Conservation (phyloP, 2,797 vertebrate species). For the Corythornis leucogaster region DNA sequence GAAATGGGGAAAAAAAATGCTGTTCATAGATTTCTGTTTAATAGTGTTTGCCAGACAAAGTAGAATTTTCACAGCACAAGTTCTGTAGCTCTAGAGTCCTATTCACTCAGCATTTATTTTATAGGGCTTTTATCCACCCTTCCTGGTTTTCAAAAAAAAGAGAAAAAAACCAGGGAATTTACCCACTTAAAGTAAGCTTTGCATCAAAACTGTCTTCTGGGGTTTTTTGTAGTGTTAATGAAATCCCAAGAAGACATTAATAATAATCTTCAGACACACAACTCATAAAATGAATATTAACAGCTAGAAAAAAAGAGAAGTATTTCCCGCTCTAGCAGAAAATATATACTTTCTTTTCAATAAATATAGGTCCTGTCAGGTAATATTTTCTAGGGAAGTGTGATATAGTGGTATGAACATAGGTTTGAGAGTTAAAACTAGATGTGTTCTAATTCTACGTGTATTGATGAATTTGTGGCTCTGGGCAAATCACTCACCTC, state of each 20-base stretch:
- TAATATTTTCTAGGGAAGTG: background rate
- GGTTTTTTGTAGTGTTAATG: slow-evolving; percentile 71
- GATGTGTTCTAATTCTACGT: background rate
- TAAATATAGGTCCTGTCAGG: slow-evolving; percentile 16
- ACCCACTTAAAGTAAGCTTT: slow-evolving; percentile 73
- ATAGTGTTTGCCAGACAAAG: slow-evolving; percentile 79
- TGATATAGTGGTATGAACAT: background rate
- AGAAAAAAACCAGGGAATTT: slow-evolving; percentile 63
- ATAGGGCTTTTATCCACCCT: slow-evolving; percentile 69
- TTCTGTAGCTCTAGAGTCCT: slow-evolving; percentile 75
- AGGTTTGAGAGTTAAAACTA: background rate
- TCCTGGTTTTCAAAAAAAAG: slow-evolving; percentile 49
- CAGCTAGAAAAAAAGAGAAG: slow-evolving; percentile 46
- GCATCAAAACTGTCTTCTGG: slow-evolving; percentile 67
- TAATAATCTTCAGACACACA: slow-evolving; percentile 65
- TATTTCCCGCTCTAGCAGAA: slow-evolving; percentile 50
- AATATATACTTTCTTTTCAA: slow-evolving; percentile 35
- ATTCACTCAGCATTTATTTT: slow-evolving; percentile 79
- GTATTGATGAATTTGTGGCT: background rate
- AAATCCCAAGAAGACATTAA: slow-evolving; percentile 58
- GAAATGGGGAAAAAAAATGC: slow-evolving; percentile 71
- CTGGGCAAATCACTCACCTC: background rate
- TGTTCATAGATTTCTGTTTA: slow-evolving; percentile 76
- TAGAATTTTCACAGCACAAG: slow-evolving; percentile 75
- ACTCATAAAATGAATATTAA: slow-evolving; percentile 58